Conservation (phyloP, 2,888 invertebrate genomes). For the Eugnorisma glareosa region DNA sequence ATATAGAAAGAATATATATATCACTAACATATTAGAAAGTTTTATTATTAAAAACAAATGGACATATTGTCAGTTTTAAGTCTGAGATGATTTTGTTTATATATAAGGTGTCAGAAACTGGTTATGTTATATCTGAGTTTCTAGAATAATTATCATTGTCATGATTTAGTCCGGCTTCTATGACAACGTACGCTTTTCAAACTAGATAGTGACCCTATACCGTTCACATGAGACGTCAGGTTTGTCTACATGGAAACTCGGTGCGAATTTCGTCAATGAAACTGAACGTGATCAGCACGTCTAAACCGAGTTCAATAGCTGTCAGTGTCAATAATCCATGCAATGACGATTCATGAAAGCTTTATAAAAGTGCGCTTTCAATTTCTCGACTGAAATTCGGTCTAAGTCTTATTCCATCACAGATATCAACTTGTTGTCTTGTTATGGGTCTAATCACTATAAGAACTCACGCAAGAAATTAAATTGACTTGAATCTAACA, state of each 20-base stretch:
- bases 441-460: neutral
- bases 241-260: too few relatives aligned
- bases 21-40: conserved; percentile 42
- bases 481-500: neutral
- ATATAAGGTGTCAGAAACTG: conserved; percentile 38
- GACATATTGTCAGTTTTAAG: conserved; percentile 64
- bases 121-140: conserved; percentile 46
- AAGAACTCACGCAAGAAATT: neutral
- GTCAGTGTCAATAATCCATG: neutral
- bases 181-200: neutral
- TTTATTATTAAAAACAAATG: conserved; percentile 40
- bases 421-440: neutral
- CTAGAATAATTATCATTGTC: conserved; percentile 17
- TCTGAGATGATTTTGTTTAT: conserved; percentile 61
- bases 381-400: neutral
- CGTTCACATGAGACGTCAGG: neutral
- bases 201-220: neutral
- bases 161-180: neutral
- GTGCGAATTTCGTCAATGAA: neutral
- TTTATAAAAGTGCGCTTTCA: neutral
- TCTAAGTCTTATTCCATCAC: neutral
- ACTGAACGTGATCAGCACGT: neutral
- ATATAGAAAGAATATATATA: conserved; percentile 50
- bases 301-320: neutral
- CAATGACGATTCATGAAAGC: neutral